These are phyloP conservation scores for Bombus vancouverensis DNA, from an alignment of 1,140 invertebrate genomes.

Conservation along the genomic window DNA sequence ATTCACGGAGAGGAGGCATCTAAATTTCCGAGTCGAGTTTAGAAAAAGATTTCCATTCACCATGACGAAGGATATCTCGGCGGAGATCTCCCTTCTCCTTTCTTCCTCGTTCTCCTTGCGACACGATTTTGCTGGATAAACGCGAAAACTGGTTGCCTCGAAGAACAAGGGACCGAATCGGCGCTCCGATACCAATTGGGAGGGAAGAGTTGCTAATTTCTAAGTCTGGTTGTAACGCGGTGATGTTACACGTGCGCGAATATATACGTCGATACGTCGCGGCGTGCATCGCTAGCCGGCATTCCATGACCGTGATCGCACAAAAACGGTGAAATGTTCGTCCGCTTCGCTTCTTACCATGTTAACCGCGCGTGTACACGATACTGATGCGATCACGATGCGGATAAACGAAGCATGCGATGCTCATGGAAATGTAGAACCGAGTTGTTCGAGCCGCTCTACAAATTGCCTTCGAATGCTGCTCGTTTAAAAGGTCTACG, in stretches of 20 bases:
- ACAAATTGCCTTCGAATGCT: slow-evolving; percentile 16
- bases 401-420: slow-evolving; percentile 38
- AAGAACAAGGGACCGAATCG: slow-evolving; percentile 38
- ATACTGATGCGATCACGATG: slow-evolving; percentile 46
- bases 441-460: neutral
- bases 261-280: slow-evolving; percentile 40
- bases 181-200: slow-evolving; percentile 25
- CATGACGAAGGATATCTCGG: neutral
- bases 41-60: slow-evolving; percentile 2
- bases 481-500: neutral
- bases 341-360: slow-evolving; percentile 53
- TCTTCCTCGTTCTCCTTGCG: neutral
- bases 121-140: neutral
- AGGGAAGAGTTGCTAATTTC: slow-evolving; percentile 61
- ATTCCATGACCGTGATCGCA: slow-evolving; percentile 45
- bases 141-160: slow-evolving; percentile 70
- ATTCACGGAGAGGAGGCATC: no score
- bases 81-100: no score
- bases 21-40: neutral
- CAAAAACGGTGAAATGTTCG: slow-evolving; percentile 63
- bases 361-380: slow-evolving; percentile 38
- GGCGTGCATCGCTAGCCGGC: slow-evolving; percentile 14
- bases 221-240: slow-evolving; percentile 7
- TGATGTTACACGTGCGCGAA: slow-evolving; percentile 40
- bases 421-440: slow-evolving; percentile 21